Percentiles rank a stretch among this genome's conserved stretches.
Evolutionary conservation across 2,113 vertebrate genomes (phyloP).

Genomic region (Lasiurus cinereus): DNA sequence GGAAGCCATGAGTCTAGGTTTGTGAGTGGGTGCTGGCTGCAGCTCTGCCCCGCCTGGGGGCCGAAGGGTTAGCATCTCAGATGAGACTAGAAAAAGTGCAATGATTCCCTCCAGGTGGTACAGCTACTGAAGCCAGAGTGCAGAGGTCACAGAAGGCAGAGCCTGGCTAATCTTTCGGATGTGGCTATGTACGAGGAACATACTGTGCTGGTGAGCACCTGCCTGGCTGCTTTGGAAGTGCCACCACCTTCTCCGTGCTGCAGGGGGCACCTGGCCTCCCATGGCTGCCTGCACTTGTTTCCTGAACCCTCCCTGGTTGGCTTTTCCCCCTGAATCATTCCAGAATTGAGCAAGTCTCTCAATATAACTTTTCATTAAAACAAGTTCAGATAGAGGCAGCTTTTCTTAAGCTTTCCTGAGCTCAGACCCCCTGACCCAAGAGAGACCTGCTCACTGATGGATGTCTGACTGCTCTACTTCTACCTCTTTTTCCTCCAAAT

Average conservation of each 20-base stretch:
- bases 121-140: fast-evolving
- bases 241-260: fast-evolving
- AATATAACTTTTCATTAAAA: not conserved
- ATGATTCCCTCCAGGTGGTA: not conserved
- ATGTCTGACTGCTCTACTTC: not conserved
- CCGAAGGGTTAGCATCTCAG: not conserved
- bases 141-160: not conserved
- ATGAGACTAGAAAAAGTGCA: not conserved
- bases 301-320: not conserved
- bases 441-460: not conserved
- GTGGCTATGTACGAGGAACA: not conserved
- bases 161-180: not conserved
- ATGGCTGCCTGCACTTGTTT: fast-evolving
- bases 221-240: not conserved
- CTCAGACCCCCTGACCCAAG: not conserved
- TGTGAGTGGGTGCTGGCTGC: fast-evolving
- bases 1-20: not conserved
- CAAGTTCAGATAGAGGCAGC: conserved; percentile 11
- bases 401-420: not conserved
- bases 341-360: not conserved
- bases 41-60: fast-evolving
- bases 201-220: not conserved
- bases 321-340: not conserved
- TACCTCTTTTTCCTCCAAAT: not conserved
- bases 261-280: fast-evolving